Evolutionary conservation across 2,888 invertebrate genomes (phyloP), one percentile per base, ranked within the genome.

Genomic region (Cephus sareptanus): DNA sequence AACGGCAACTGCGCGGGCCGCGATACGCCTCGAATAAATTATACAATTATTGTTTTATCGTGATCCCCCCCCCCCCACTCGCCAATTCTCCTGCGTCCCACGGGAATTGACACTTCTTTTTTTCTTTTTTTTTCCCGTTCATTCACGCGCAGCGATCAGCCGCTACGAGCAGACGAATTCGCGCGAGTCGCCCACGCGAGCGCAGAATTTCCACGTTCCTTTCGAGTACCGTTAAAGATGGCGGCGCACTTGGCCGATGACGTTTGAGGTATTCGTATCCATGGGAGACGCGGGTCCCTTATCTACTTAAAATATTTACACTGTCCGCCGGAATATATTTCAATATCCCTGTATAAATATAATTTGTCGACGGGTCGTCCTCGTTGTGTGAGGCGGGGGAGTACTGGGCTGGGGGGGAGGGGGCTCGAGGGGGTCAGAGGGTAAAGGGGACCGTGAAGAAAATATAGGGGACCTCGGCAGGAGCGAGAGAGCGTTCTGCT

Each of bases 31-130:
- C 87, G 89, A 90, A 91, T 91, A 91, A 91, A 91, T 91, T 90
- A 90, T 89, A 89, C 89, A 90, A 90, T 91, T 91, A 91, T 90
- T 90, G 90, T 90, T 91, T 91, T 91, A 90, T 90, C 90, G 88
- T 84, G 83, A 80, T 81, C 82, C 78, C 82, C 80, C 70, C 3
- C 79, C 78, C 80, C 12, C 11, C 34, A 1, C 34, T 35, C n/a
- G 56, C 12, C 37, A 33, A 69, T 13, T 40, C 23, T 30, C n/a
- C 34, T 11, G 13, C 30, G 31, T 70, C 37, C 40, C 40, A 6
- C 6, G 13, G 1, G 15, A 40, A 40, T 40, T 6, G 40, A 40
- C 40, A 40, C 40, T 33, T 31, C 31, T 31, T 4, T 15, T 40
- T 40, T 15, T 31, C 31, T 13, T 13, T 13, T 40, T 35, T 35